Evolutionary conservation across 37 sponge, comb jelly and placozoan species (phyloP).

Genomic region (Eunapius fragilis): DNA sequence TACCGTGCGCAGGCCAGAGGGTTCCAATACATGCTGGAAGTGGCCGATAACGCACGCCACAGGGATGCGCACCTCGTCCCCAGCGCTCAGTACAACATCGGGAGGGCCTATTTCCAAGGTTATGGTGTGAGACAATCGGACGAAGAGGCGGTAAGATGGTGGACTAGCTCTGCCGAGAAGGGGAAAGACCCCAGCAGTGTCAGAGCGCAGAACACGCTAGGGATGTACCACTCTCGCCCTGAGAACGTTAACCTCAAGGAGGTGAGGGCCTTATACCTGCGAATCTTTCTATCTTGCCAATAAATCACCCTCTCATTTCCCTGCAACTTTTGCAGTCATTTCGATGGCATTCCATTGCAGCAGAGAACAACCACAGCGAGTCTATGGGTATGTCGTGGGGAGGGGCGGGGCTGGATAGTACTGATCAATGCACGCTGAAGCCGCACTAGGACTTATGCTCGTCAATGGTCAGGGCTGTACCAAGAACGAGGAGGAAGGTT

Average conservation of each 20-base stretch:
- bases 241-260: constrained; percentile 67
- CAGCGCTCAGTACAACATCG: constrained; percentile 88
- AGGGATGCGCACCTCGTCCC: constrained; percentile 54
- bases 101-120: constrained; percentile 85
- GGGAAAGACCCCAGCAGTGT: constrained; percentile 63
- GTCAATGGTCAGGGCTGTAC: constrained; percentile 46
- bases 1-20: constrained; percentile 60
- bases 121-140: constrained; percentile 81
- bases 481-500: constrained; percentile 22
- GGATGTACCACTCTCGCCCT: constrained; percentile 79
- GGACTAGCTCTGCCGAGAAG: constrained; percentile 30
- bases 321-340: constrained; percentile 59
- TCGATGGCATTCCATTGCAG: constrained; percentile 86
- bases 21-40: constrained; percentile 67
- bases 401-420: neutral
- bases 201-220: constrained; percentile 83
- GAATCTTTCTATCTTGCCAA: no score
- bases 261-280: constrained; percentile 42
- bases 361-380: constrained; percentile 71
- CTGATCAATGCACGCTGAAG: constrained; percentile 15
- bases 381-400: constrained; percentile 71
- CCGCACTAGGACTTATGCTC: constrained; percentile 81
- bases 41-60: constrained; percentile 49
- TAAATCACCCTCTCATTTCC: no score
- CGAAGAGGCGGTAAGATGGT: constrained; percentile 78